Evolutionary conservation across 2,797 vertebrate genomes (phyloP).

Genomic region (Alfaro cultratus): DNA sequence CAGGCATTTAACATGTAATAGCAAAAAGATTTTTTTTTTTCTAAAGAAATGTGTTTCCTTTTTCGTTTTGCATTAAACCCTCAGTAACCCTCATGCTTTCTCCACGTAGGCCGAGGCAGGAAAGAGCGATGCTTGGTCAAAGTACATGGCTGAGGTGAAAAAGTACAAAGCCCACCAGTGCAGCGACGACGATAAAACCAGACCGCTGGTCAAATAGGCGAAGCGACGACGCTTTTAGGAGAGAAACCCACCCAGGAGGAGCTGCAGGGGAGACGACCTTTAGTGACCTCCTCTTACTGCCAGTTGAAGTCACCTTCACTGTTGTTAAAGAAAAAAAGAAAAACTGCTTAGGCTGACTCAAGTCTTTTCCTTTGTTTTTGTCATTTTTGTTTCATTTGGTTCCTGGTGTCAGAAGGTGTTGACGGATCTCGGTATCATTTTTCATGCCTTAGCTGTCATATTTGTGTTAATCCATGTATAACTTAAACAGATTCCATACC

Average conservation of each 20-base stretch:
- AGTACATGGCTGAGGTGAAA: conserved; percentile 98
- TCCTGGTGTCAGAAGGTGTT: conserved; percentile 41
- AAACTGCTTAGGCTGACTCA: conserved; percentile 42
- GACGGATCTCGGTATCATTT: conserved; percentile 24
- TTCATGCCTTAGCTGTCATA: conserved; percentile 37
- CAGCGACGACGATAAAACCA: conserved; percentile 95
- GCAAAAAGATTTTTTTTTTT: too few species aligned
- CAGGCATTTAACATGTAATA: neutral
- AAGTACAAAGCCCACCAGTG: conserved; percentile 98
- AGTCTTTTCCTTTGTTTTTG: conserved; percentile 7
- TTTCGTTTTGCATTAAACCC: neutral
- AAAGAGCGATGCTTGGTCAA: conserved; percentile 95
- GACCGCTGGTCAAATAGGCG: conserved; percentile 92
- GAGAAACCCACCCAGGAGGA: conserved; percentile 34
- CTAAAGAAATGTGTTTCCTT: neutral
- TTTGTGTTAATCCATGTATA: conserved; percentile 40
- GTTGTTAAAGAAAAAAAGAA: conserved; percentile 35
- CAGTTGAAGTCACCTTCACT: conserved; percentile 40
- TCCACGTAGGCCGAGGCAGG: conserved; percentile 82
- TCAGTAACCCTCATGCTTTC: neutral
- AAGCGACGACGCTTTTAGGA: conserved; percentile 14
- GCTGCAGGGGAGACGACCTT: conserved; percentile 33
- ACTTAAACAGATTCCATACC: conserved; percentile 45
- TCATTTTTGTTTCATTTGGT: conserved; percentile 12
- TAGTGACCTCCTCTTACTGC: conserved; percentile 59